Base-by-base conservation (phyloP, 2,888 invertebrate species). In the Emesis russula region DNA sequence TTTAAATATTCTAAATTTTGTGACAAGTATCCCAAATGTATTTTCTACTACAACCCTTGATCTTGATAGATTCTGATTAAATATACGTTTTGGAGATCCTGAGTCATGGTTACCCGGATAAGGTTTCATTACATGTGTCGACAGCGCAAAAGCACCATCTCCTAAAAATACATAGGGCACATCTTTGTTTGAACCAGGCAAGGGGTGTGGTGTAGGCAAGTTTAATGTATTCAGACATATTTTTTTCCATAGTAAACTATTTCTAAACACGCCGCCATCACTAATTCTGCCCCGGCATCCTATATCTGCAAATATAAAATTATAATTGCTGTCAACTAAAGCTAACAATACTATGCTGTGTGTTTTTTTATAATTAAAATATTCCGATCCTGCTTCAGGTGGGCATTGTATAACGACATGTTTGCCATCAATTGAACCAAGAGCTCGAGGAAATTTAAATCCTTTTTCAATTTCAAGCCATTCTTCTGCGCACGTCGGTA, bases 241-340 rank as follows among this genome's bases (percentile, higher is more conserved):
- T 85, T 91, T 95, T 80, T 91, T 68, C 87, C 91, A 93, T 66
- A 94, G 84, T 41, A 86, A 25, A 79, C 86, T 87, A 75, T 93
- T 89, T 76, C 41, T 88, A 81, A 93, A 93, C 1, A 93, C 90
- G 94, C 41, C 41, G 7, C 41, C 36, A 7, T 41, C 41, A 7
- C 41, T 41, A 7, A 38, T 38, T 38, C 36, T 91, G n/a, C 96
- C 95, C 87, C 95, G 95, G 78, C 91, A 82, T 25, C 95, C 96
- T 48, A 96, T 91, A 73, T 96, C 95, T 76, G 95, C 94, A 88
- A 95, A 95, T 63, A 95, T 94, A 94, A 97, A 96, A 38, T 38
- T 38, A 38, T 5, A 38, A 38, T 38, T 38, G 6, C 36, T 41
- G 9, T 41, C 41, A 5, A 41, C 41, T 41, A 41, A 6, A 41